Evolutionary conservation across 2,113 vertebrate species (phyloP).

Genomic region (Piaya cayana): DNA sequence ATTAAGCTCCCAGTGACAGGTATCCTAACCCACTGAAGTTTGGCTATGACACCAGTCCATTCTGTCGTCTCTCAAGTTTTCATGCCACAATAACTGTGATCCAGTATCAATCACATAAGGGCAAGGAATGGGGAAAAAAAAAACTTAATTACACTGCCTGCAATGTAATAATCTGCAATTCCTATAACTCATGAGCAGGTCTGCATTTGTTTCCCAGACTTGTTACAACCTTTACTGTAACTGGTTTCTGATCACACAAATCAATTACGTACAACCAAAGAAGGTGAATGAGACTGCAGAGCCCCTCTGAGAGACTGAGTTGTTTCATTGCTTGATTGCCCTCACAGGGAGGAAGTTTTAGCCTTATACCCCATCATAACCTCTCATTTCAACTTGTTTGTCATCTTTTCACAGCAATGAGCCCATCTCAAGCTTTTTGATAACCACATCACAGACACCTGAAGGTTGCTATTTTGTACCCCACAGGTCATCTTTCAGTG

Average conservation of each 20-base stretch:
- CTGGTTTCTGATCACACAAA: neutral
- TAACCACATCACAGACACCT: neutral
- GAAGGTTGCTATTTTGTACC: neutral
- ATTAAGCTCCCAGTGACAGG: accelerated
- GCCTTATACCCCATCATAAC: neutral
- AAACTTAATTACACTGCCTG: neutral
- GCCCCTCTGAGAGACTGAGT: neutral
- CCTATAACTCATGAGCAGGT: neutral
- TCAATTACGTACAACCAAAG: neutral
- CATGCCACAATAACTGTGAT: neutral
- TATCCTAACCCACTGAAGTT: neutral
- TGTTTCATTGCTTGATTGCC: neutral
- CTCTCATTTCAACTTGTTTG: neutral
- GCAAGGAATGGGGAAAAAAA: neutral
- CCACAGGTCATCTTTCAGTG: neutral
- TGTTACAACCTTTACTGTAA: neutral
- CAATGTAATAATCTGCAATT: neutral
- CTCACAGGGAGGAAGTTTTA: neutral
- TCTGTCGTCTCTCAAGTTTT: neutral
- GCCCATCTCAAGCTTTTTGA: neutral
- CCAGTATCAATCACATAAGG: neutral
- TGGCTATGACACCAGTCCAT: neutral
- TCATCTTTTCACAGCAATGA: neutral
- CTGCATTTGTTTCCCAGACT: neutral
- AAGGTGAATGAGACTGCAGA: neutral